These are phyloP conservation scores for Actinia tenebrosa DNA, from an alignment of 64 coral and sea anemone genomes.

Conservation along the genomic window DNA sequence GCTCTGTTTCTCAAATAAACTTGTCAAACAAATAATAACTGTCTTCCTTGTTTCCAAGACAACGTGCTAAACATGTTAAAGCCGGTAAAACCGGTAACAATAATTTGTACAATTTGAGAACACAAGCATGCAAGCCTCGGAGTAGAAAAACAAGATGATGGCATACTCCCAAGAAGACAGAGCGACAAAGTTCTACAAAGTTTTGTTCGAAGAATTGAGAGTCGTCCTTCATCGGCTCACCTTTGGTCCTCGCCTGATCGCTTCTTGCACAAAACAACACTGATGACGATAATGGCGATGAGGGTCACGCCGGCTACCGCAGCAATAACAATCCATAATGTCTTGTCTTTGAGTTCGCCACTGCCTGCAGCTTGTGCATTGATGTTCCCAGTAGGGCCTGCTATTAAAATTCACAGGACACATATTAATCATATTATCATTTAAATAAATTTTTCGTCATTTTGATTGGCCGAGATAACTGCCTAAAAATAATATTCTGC, in stretches of 20 bases:
- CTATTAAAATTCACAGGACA: too few species aligned
- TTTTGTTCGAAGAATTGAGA: slow-evolving; percentile 16
- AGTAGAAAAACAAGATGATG: slow-evolving; percentile 15
- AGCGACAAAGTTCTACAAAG: slow-evolving; percentile 13
- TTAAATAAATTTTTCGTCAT: too few species aligned
- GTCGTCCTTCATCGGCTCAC: slow-evolving; percentile 29
- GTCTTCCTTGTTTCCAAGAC: background rate
- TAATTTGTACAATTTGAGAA: background rate
- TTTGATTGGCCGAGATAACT: too few species aligned
- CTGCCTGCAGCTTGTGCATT: background rate
- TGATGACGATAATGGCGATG: slow-evolving; percentile 87
- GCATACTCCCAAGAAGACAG: background rate
- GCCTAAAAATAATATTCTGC: too few species aligned
- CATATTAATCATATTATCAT: too few species aligned
- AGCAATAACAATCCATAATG: slow-evolving; percentile 88
- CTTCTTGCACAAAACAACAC: slow-evolving; percentile 93
- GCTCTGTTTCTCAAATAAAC: slow-evolving; percentile 8
- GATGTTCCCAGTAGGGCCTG: background rate
- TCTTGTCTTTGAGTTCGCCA: slow-evolving; percentile 65
- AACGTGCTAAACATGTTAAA: background rate
- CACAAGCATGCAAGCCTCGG: slow-evolving; percentile 20
- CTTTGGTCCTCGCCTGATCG: slow-evolving; percentile 83
- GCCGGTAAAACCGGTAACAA: background rate
- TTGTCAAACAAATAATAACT: background rate
- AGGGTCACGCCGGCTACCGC: slow-evolving; percentile 77